phyloP scores from a whole-genome alignment of 2,797 vertebrate genomes.

The Sandelia bainsii region DNA sequence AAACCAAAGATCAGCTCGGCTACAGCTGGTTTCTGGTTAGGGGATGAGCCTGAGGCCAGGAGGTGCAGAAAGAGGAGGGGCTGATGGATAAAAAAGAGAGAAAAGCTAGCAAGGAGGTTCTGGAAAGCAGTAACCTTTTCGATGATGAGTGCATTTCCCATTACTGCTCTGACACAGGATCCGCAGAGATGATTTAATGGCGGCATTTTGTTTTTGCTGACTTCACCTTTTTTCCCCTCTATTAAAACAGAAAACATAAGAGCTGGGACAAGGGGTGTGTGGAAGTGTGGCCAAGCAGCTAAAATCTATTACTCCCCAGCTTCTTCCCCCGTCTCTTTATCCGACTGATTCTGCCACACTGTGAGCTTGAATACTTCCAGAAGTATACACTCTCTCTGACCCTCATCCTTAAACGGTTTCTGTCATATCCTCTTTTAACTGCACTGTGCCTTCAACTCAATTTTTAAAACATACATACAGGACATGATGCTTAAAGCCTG shows the following conservation, averaged over 20 bases:
- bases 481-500: conserved; percentile 34
- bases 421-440: conserved; percentile 32
- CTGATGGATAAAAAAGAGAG: conserved; percentile 37
- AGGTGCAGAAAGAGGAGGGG: conserved; percentile 11
- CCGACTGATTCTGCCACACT: conserved; percentile 56
- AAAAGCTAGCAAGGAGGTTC: conserved; percentile 75
- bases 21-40: conserved; percentile 39
- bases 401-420: conserved; percentile 25
- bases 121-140: conserved; percentile 92
- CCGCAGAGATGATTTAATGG: conserved; percentile 93
- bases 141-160: conserved; percentile 90
- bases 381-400: conserved; percentile 32
- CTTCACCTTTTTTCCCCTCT: conserved; percentile 79
- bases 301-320: conserved; percentile 81
- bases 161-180: conserved; percentile 92
- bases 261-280: conserved; percentile 70
- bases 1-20: conserved; percentile 24
- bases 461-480: conserved; percentile 43
- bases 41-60: conserved; percentile 30
- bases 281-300: conserved; percentile 86
- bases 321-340: conserved; percentile 66
- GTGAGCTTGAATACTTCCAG: conserved; percentile 45
- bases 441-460: conserved; percentile 5
- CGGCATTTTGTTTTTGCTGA: conserved; percentile 98
- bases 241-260: conserved; percentile 74